Base-by-base conservation (phyloP, 2,888 invertebrate species). In the Ypsolopha scabrella region DNA sequence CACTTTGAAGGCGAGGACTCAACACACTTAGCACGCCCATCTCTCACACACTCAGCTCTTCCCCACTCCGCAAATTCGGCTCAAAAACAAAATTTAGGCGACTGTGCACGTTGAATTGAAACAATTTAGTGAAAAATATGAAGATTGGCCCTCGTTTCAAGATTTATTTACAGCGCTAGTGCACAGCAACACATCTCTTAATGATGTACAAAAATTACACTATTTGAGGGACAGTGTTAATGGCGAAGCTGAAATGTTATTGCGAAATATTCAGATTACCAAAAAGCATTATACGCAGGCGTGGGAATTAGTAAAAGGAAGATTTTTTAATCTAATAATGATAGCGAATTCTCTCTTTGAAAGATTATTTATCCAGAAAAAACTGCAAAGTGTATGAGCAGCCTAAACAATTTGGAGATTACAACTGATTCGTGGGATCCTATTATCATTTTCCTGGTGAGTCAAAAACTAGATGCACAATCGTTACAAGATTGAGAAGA, bases 331-430 rank as follows among this genome's bases (percentile, higher is more conserved):
- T 38, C 59, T 57, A 50, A 54, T 51, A 14, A 13, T 56, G 14
- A 57, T 59, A 45, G 53, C 55, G 1, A 60, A 59, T 43, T 46
- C 54, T 10, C 10, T 56, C 7, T 37, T 62, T 7, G 58, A 57
- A 48, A 55, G 50, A 53, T 50, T 61, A 24, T 58, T 61, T 51
- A 35, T 35, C 10, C 58, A 57, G 50, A 57, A 52, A 38, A 59
- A 54, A 62, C 62, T 0, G 53, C 51, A 1, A 60, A 65, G 45
- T 61, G 61, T 45, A 14, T 64, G 6, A 57, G 55, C 48, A 55
- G 50, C 43, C 48, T 63, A 8, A 50, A 57, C 11, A 58, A 61
- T 48, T n/a, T 61, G 10, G 43, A 55, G 7, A 49, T 62, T 9
- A 6, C 13, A 7, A 58, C 53, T 0, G 55, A 57, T 14, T 55